A percentile compares a stretch with the other conserved stretches of the same genome.
phyloP scores from a whole-genome alignment of 2,797 vertebrate genomes.

The Centropyge bicolor region DNA sequence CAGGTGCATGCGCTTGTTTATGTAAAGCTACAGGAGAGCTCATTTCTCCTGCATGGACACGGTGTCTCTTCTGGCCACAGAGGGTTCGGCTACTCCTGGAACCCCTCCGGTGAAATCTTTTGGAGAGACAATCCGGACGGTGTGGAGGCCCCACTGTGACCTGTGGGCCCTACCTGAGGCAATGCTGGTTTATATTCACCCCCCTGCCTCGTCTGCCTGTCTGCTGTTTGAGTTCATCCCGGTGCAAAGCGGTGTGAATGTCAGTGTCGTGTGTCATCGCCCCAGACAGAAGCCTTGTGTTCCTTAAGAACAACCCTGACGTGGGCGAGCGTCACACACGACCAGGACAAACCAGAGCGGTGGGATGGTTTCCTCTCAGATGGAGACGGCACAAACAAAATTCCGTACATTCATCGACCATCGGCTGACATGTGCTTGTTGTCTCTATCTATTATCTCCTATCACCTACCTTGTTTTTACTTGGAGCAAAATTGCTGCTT shows the following conservation, averaged over 20 bases:
- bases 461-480: conserved; percentile 25
- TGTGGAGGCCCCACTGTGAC: conserved; percentile 16
- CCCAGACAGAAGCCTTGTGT: conserved; percentile 40
- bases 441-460: conserved; percentile 17
- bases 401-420: conserved; percentile 50
- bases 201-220: conserved; percentile 17
- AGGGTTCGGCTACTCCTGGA: background rate
- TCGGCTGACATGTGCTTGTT: conserved; percentile 30
- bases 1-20: conserved; percentile 22
- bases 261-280: conserved; percentile 36
- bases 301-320: conserved; percentile 40
- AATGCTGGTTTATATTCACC: background rate
- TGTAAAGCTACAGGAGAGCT: background rate
- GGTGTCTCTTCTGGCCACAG: conserved; percentile 8
- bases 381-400: conserved; percentile 33
- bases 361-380: conserved; percentile 14
- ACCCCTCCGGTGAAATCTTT: conserved; percentile 20
- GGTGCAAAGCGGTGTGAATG: conserved; percentile 33
- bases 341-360: conserved; percentile 45
- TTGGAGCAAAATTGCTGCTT: conserved; percentile 20
- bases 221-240: conserved; percentile 30
- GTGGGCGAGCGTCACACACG: conserved; percentile 1
- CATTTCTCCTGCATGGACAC: conserved; percentile 6
- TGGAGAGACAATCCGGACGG: conserved; percentile 2
- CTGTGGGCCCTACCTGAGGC: conserved; percentile 39